phyloP scores from a whole-genome alignment of 1,140 invertebrate species.

The Panagrolaimus sp. region DNA sequence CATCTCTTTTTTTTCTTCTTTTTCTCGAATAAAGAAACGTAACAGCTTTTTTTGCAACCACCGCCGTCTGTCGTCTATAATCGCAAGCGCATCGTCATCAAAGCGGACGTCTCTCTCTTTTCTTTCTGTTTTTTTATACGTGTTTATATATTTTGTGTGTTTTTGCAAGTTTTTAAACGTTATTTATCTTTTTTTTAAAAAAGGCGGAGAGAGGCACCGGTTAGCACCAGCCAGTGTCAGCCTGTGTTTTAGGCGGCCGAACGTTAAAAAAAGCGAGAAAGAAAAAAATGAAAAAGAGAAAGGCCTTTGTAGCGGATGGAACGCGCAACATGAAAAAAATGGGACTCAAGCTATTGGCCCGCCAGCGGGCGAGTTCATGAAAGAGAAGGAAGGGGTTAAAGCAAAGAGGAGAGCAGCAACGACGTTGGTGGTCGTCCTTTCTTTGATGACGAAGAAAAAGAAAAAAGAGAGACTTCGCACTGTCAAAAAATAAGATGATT shows the following conservation, averaged over 20 bases:
- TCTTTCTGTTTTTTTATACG: no score
- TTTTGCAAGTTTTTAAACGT: constrained; percentile 8
- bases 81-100: no score
- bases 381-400: background rate
- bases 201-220: constrained; percentile 5
- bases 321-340: constrained; percentile 1
- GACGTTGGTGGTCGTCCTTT: background rate
- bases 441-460: no score
- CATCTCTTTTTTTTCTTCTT: no score
- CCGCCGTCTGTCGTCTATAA: no score
- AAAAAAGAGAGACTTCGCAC: no score
- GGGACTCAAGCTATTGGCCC: background rate
- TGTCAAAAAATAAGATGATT: no score
- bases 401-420: background rate
- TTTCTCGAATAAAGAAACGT: no score
- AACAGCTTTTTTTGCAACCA: no score
- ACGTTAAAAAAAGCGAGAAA: background rate
- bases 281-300: constrained; percentile 2
- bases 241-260: constrained; percentile 10
- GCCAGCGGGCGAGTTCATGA: constrained; percentile 8
- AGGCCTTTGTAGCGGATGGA: constrained; percentile 2
- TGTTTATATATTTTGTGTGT: background rate
- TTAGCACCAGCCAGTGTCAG: constrained; percentile 7
- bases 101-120: no score
- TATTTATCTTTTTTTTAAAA: background rate